A percentile compares a stretch with the other conserved stretches of the same genome.
Evolutionary conservation across 2,888 invertebrate species (phyloP).

Genomic region (Hypercompe scribonia): DNA sequence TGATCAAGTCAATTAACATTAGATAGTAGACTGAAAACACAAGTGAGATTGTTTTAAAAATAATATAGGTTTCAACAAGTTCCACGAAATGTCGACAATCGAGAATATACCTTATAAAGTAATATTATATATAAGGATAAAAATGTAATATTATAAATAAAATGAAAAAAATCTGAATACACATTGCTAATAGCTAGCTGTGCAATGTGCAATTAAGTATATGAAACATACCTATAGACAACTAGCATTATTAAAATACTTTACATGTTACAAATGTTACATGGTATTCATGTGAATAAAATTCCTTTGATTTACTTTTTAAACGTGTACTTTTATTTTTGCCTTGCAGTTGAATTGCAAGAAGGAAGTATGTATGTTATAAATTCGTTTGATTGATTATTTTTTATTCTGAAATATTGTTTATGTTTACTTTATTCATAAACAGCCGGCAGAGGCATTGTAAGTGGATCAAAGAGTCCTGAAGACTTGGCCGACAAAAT

Average conservation of each 20-base stretch:
- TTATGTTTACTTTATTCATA: constrained; percentile 23
- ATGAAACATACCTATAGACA: neutral
- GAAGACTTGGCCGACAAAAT: constrained; percentile 69
- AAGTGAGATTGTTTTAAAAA: no score
- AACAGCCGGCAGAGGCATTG: constrained; percentile 69
- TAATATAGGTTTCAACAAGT: no score
- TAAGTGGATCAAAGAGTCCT: constrained; percentile 61
- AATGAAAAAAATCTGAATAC: neutral
- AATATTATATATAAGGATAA: no score
- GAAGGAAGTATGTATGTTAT: constrained; percentile 54
- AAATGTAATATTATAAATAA: neutral
- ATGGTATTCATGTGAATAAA: neutral
- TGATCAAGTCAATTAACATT: no score
- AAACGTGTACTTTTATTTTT: constrained; percentile 3
- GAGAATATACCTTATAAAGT: no score
- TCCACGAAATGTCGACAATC: no score
- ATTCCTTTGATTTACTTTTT: neutral
- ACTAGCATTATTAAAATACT: neutral
- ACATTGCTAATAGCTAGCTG: neutral
- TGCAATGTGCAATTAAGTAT: neutral
- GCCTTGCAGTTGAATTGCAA: constrained; percentile 54
- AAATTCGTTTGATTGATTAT: neutral
- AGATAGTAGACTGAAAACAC: no score
- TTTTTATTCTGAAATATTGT: no score
- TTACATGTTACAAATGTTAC: neutral